phyloP scores from a whole-genome alignment of 2,113 vertebrate species.

The Lanius collurio region DNA sequence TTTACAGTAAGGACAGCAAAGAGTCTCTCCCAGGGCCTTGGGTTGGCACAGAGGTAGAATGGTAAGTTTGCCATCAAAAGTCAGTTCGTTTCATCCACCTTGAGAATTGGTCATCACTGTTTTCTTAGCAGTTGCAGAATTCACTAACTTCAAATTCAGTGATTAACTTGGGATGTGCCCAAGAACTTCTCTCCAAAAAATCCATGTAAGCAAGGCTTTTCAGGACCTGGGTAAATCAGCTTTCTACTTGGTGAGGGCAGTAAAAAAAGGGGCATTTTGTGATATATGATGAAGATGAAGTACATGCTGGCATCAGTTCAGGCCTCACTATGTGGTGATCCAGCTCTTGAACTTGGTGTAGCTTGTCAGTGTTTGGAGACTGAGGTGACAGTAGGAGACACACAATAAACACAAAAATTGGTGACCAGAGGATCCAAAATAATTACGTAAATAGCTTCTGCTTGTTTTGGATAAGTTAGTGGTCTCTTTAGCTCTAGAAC shows the following conservation, averaged over 20 bases:
- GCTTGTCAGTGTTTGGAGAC: neutral
- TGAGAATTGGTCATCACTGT: neutral
- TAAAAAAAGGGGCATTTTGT: neutral
- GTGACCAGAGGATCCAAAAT: neutral
- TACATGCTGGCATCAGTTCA: neutral
- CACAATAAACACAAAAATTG: neutral
- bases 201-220: neutral
- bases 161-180: neutral
- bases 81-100: neutral
- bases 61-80: neutral
- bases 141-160: neutral
- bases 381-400: neutral
- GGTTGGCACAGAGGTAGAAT: neutral
- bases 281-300: neutral
- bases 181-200: neutral
- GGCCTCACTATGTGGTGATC: neutral
- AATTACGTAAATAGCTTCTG: neutral
- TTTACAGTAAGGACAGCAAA: neutral
- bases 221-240: neutral
- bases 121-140: neutral
- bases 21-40: neutral
- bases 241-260: neutral
- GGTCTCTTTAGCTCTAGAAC: neutral
- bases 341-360: neutral
- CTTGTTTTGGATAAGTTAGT: neutral